Conservation (phyloP, 2,113 vertebrate species). For the Neogale vison region DNA sequence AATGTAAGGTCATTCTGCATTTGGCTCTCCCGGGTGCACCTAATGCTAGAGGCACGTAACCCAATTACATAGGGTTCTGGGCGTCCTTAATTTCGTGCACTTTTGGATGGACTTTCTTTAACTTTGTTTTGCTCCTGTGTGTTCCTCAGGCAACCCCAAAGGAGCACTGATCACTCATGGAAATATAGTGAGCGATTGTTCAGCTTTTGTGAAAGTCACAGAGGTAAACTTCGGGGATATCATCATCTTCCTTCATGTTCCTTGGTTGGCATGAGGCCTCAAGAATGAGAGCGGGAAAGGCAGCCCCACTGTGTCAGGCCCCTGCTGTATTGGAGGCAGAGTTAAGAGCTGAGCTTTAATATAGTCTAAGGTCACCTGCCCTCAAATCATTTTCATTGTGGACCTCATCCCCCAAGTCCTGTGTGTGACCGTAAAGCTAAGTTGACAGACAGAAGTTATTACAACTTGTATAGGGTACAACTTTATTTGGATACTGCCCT, state of each 20-base stretch:
- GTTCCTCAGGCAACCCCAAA: constrained; percentile 93
- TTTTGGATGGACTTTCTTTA: background rate
- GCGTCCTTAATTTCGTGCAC: background rate
- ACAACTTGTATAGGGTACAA: background rate
- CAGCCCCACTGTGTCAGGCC: background rate
- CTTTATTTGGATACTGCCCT: background rate
- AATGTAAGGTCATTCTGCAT: background rate
- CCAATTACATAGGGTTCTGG: background rate
- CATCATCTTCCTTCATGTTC: background rate
- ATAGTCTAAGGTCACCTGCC: background rate
- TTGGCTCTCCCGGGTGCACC: background rate
- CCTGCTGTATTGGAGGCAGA: background rate
- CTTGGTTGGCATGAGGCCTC: background rate
- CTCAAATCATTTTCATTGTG: background rate
- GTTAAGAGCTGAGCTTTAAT: background rate
- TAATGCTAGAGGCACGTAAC: background rate
- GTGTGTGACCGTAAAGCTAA: background rate
- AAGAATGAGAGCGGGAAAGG: background rate
- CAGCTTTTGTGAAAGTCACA: constrained; percentile 92
- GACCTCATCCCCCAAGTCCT: background rate
- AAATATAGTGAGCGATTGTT: constrained; percentile 93
- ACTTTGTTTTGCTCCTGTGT: constrained; percentile 36
- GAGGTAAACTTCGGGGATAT: constrained; percentile 87
- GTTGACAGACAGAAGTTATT: background rate
- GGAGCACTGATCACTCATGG: constrained; percentile 94